Evolutionary conservation across 2,113 vertebrate species (phyloP).

Genomic region (Podarcis raffonei): DNA sequence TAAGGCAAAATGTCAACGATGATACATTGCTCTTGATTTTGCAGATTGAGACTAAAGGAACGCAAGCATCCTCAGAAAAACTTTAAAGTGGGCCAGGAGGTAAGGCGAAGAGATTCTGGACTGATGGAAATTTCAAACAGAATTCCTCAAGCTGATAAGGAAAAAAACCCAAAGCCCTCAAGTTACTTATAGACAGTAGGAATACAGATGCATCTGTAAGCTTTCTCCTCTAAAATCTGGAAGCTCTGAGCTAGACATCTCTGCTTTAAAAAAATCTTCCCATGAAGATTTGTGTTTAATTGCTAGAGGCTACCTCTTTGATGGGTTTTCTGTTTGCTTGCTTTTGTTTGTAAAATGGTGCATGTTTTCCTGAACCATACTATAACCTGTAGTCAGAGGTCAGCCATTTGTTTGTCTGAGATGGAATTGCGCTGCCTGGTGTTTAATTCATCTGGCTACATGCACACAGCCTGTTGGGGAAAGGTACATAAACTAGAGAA

Average conservation of each 20-base stretch:
- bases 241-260: neutral
- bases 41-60: conserved; percentile 34
- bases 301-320: neutral
- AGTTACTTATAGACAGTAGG: neutral
- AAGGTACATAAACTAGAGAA: no score
- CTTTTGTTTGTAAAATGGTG: neutral
- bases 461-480: no score
- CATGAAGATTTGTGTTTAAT: neutral
- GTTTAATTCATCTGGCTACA: neutral
- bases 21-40: neutral
- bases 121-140: conserved; percentile 35
- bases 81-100: neutral
- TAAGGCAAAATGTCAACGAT: neutral
- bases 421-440: neutral
- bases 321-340: neutral
- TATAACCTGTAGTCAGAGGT: neutral
- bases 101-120: conserved; percentile 7
- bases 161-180: neutral
- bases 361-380: neutral
- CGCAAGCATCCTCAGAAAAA: neutral
- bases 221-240: neutral
- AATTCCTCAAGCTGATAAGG: neutral
- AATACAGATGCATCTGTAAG: neutral
- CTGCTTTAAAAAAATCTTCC: neutral
- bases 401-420: neutral